Conservation (phyloP, 1,140 invertebrate genomes). For the Babylonia areolata region DNA sequence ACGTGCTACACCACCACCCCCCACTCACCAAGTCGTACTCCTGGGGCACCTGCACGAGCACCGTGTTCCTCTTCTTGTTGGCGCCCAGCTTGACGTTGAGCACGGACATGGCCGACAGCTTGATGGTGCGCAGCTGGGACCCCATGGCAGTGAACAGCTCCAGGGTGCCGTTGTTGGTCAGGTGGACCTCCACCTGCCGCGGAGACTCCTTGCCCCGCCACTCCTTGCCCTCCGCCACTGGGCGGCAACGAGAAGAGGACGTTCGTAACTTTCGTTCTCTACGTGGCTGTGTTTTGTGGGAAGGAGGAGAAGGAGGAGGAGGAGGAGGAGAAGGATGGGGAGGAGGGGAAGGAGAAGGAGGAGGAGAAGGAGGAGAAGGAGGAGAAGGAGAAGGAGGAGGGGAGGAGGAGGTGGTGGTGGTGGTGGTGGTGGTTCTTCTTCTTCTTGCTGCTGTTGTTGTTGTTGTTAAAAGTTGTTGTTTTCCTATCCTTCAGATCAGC, state of each 20-base stretch:
- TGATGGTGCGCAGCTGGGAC: slow-evolving; percentile 73
- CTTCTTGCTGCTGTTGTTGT: no score
- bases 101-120: slow-evolving; percentile 84
- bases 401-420: no score
- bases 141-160: slow-evolving; percentile 60
- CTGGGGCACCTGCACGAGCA: slow-evolving; percentile 89
- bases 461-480: no score
- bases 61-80: slow-evolving; percentile 85
- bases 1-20: no score
- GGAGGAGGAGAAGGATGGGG: no score
- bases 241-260: slow-evolving; percentile 30
- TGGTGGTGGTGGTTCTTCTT: no score
- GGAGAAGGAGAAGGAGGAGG: neutral
- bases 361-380: no score
- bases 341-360: no score
- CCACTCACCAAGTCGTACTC: slow-evolving; percentile 87
- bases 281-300: no score
- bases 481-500: no score
- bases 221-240: slow-evolving; percentile 55
- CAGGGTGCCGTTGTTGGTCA: slow-evolving; percentile 53
- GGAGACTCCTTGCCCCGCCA: slow-evolving; percentile 52
- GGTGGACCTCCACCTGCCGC: slow-evolving; percentile 50
- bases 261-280: no score
- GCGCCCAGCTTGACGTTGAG: slow-evolving; percentile 81
- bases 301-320: no score